Evolutionary conservation across 1,140 invertebrate species (phyloP).

Genomic region (Cryptotermes secundus): DNA sequence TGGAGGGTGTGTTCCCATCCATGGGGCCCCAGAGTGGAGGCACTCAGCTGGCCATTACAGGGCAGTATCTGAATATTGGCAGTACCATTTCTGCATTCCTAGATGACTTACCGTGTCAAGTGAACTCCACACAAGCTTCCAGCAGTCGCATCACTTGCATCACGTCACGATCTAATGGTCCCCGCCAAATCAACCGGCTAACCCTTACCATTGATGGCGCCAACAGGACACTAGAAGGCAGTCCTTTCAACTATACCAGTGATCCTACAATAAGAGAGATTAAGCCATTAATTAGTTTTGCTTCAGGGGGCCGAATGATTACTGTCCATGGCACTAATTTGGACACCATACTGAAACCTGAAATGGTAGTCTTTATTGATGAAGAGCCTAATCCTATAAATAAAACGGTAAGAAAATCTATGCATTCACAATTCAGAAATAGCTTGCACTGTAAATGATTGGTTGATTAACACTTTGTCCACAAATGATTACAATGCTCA

Average conservation of each 20-base stretch:
- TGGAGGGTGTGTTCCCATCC: conserved; percentile 78
- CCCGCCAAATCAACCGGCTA: conserved; percentile 57
- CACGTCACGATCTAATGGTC: conserved; percentile 67
- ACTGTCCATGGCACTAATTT: conserved; percentile 91
- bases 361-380: conserved; percentile 79
- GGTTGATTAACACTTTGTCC: no score
- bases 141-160: conserved; percentile 84
- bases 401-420: conserved; percentile 58
- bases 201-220: conserved; percentile 83
- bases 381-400: conserved; percentile 72
- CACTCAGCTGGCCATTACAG: conserved; percentile 86
- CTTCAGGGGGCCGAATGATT: conserved; percentile 89
- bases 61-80: conserved; percentile 91
- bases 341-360: conserved; percentile 86
- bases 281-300: conserved; percentile 83
- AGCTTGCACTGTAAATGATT: no score
- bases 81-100: conserved; percentile 83
- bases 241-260: conserved; percentile 83
- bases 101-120: conserved; percentile 84
- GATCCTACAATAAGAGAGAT: conserved; percentile 94
- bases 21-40: conserved; percentile 93
- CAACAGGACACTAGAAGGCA: conserved; percentile 61
- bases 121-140: conserved; percentile 86
- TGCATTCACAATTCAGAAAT: not conserved
- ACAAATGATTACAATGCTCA: no score